These are phyloP conservation scores for Brachyptera risi DNA, from an alignment of 2,888 invertebrate genomes.

Conservation along the genomic window DNA sequence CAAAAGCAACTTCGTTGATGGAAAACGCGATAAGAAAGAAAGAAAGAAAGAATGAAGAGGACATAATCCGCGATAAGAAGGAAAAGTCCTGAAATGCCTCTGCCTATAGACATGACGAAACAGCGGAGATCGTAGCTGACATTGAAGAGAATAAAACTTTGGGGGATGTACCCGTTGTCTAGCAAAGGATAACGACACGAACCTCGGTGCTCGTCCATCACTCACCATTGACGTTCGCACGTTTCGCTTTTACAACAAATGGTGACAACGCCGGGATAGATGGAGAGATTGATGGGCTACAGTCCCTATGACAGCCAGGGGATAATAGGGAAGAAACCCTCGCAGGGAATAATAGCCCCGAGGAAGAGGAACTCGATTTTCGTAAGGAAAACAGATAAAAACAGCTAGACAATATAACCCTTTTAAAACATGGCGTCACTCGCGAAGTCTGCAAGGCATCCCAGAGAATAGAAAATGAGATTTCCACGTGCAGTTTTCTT, in stretches of 20 bases:
- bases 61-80: not conserved
- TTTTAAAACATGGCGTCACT: too few species aligned
- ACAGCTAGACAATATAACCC: not conserved
- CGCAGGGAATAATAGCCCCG: not conserved
- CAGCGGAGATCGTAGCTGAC: conserved; percentile 9
- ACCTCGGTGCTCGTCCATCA: too few species aligned
- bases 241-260: too few species aligned
- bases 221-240: too few species aligned
- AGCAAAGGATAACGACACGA: too few species aligned
- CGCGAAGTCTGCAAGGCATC: too few species aligned
- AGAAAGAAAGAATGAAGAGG: not conserved
- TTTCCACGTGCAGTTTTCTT: too few species aligned
- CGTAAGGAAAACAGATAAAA: not conserved
- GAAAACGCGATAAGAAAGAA: too few species aligned
- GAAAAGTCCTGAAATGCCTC: not conserved
- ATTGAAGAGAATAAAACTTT: conserved; percentile 4
- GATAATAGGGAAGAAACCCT: conserved; percentile 16
- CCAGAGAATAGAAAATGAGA: too few species aligned
- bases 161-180: too few species aligned
- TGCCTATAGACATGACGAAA: not conserved
- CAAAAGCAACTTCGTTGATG: too few species aligned
- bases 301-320: conserved; percentile 8
- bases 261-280: too few species aligned
- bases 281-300: conserved; percentile 10
- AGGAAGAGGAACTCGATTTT: not conserved